These are phyloP conservation scores for Acronicta leporina DNA, from an alignment of 2,888 invertebrate genomes.

Conservation along the genomic window DNA sequence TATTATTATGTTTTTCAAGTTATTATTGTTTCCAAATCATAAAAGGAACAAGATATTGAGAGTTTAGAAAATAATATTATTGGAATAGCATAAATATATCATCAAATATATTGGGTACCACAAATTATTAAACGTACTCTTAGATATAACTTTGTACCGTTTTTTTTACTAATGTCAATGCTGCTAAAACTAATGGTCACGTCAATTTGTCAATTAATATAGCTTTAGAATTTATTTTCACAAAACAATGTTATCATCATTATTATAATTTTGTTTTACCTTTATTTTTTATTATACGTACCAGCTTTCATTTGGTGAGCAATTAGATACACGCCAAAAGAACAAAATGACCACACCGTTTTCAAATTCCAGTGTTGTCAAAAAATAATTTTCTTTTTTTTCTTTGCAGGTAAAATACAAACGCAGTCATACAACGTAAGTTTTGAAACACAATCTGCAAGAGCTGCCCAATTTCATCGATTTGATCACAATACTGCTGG, in stretches of 20 bases:
- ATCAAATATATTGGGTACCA: conserved; percentile 18
- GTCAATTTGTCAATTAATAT: too few species aligned
- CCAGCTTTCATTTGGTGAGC: background rate
- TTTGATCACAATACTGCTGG: conserved; percentile 23
- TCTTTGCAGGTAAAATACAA: conserved; percentile 32
- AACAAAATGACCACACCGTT: background rate
- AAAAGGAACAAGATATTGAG: conserved; percentile 5
- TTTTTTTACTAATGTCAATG: too few species aligned
- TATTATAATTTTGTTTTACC: background rate
- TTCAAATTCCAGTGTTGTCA: background rate
- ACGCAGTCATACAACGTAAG: conserved; percentile 5
- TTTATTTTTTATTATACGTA: background rate
- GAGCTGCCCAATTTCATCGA: conserved; percentile 35
- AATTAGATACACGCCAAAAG: background rate
- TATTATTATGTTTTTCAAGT: conserved; percentile 26
- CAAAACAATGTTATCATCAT: background rate
- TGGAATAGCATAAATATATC: too few species aligned
- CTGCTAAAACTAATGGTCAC: too few species aligned
- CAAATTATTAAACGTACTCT: background rate
- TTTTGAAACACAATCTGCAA: conserved; percentile 26
- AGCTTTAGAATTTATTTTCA: background rate
- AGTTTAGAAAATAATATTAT: too few species aligned
- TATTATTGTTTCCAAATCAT: conserved; percentile 15
- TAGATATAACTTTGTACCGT: too few species aligned
- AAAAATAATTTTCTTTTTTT: conserved; percentile 6